Percentiles rank a stretch among this genome's conserved stretches.
Conservation (phyloP, 1,140 invertebrate genomes). For the Drosophila rhopaloa region DNA sequence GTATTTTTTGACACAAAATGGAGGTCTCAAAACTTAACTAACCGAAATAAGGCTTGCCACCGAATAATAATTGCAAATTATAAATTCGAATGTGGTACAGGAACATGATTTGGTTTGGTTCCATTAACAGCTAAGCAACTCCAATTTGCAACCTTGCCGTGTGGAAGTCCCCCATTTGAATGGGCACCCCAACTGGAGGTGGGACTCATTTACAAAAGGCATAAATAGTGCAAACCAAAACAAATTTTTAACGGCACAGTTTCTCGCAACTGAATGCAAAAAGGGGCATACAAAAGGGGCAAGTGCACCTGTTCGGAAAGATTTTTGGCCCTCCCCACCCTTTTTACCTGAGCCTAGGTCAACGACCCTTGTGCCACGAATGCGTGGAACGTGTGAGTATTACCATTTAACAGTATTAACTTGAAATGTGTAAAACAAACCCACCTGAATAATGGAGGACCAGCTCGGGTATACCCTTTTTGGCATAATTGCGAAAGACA, state of each 20-base stretch:
- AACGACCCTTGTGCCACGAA: constrained; percentile 9
- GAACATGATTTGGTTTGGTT: constrained; percentile 16
- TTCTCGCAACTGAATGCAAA: constrained; percentile 57
- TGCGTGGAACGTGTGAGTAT: constrained; percentile 60
- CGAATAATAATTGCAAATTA: constrained; percentile 15
- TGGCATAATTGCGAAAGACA: too few relatives aligned
- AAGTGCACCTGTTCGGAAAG: constrained; percentile 33
- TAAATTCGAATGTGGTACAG: not conserved
- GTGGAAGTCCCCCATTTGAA: not conserved
- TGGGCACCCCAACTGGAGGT: constrained; percentile 11
- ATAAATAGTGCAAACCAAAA: constrained; percentile 65
- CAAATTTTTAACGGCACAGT: constrained; percentile 60
- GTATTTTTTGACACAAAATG: not conserved
- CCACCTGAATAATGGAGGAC: constrained; percentile 42
- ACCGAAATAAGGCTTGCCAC: not conserved
- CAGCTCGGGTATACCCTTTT: not conserved
- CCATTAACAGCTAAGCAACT: constrained; percentile 32
- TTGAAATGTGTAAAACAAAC: constrained; percentile 61
- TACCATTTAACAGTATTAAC: constrained; percentile 70
- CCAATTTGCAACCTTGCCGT: constrained; percentile 14
- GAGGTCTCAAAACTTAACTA: not conserved
- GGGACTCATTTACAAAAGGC: constrained; percentile 48
- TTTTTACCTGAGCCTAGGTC: constrained; percentile 16
- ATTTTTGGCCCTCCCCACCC: constrained; percentile 10
- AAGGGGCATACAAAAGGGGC: constrained; percentile 36